Conservation (phyloP, 2,888 invertebrate species). For the Drosophila cyrtoloma region DNA sequence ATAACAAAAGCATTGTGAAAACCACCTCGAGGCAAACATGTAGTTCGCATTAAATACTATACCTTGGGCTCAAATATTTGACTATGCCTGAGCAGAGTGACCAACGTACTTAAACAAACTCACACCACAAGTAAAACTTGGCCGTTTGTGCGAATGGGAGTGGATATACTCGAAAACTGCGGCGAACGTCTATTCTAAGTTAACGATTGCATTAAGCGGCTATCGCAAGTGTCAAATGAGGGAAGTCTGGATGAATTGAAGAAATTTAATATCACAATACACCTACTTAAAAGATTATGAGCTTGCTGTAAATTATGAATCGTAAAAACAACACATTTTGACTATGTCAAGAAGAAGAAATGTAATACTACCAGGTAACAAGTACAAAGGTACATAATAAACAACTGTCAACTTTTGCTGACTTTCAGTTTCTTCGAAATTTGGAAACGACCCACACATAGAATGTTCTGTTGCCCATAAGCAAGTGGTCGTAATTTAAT, state of each 20-base stretch:
- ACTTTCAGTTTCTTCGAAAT: neutral
- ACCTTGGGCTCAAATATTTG: slow-evolving; percentile 34
- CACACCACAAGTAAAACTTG: neutral
- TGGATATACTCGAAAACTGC: slow-evolving; percentile 16
- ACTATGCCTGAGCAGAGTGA: slow-evolving; percentile 8
- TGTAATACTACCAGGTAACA: neutral
- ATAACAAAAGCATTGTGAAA: slow-evolving; percentile 55
- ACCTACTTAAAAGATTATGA: slow-evolving; percentile 5
- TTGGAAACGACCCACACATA: neutral
- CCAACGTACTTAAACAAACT: slow-evolving; percentile 5
- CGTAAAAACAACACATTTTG: slow-evolving; percentile 1
- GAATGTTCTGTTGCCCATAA: slow-evolving; percentile 31
- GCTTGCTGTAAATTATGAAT: neutral
- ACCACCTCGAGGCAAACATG: slow-evolving; percentile 29
- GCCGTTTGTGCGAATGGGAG: slow-evolving; percentile 14
- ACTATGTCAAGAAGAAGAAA: neutral
- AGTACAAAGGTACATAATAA: neutral
- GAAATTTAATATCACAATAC: slow-evolving; percentile 14
- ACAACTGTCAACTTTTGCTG: slow-evolving; percentile 1
- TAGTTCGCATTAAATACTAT: slow-evolving; percentile 41
- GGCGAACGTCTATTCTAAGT: slow-evolving; percentile 20
- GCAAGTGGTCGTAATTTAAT: slow-evolving; percentile 58
- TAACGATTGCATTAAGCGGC: slow-evolving; percentile 24
- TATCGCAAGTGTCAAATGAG: slow-evolving; percentile 2
- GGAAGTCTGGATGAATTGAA: slow-evolving; percentile 1